Evolutionary conservation across 1,140 invertebrate species (phyloP), one percentile per base, ranked within the genome.

Genomic region (Cecropterus lyciades): DNA sequence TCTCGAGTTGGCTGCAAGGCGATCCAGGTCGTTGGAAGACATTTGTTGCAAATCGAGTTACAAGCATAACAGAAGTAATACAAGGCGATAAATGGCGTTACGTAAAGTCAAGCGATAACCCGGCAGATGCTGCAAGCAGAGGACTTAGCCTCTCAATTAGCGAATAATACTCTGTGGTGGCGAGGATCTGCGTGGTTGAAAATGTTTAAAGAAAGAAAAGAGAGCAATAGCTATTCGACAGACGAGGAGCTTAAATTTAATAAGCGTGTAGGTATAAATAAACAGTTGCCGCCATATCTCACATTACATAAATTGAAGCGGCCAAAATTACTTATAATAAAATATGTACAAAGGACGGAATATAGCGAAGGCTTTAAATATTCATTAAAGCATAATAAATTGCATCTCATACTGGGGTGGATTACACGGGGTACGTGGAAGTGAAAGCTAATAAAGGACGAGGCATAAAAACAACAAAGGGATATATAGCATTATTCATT

Each of bases 371-470:
- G 77, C 62, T 64, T 79, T 40, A 27, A 51, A 0, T 11, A 60
- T 20, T 16, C 72, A 43, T 20, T 42, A 60, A 45, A 63, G 14
- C 45, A 52, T 11, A 60, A 64, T 15, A 49, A 27, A 10, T 4
- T 80, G 37, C 24, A 24, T 59, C 67, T 33, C 51, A 83, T 11
- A 69, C 68, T 0, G 92, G 85, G 0, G 72, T 91, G 0, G 91
- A 93, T 70, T 92, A 77, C 62, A 85, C 80, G 0, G 92, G 91
- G 3, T 82, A 78, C n/a, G n/a, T n/a, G n/a, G n/a, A n/a, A n/a
- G n/a, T n/a, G n/a, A n/a, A n/a, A 55, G 60, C 77, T 2, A 73
- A 65, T 27, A 75, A 75, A 37, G 67, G 72, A 9, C 71, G 83
- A 9, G 78, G 77, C 1, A 73, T 76, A 8, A 73, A 66, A 51